Conservation (phyloP, 2,888 invertebrate genomes). For the Limnephilus lunatus region DNA sequence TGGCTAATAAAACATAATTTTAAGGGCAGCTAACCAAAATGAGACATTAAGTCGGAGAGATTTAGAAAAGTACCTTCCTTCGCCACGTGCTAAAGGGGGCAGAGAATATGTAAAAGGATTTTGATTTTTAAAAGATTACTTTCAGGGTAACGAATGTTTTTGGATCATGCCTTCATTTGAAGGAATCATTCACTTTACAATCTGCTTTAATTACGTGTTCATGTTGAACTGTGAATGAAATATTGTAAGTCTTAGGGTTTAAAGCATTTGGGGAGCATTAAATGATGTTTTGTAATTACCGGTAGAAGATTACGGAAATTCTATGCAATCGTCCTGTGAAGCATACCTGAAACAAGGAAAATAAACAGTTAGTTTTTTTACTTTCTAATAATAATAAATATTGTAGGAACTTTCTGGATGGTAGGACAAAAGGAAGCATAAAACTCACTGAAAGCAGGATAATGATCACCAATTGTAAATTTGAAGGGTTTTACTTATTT, state of each 20-base stretch:
- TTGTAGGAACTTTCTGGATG: no score
- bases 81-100: constrained; percentile 58
- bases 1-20: constrained; percentile 59
- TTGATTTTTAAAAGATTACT: constrained; percentile 42
- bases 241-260: not conserved
- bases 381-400: not conserved
- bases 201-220: constrained; percentile 11
- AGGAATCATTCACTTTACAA: constrained; percentile 1
- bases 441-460: no score
- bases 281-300: not conserved
- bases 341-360: constrained; percentile 53
- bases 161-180: constrained; percentile 22
- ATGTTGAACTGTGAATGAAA: not conserved
- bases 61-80: constrained; percentile 55
- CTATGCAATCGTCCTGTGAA: not conserved
- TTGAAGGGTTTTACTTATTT: no score
- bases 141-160: constrained; percentile 53
- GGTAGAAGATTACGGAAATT: not conserved
- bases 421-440: no score
- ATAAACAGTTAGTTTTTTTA: not conserved
- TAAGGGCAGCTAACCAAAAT: constrained; percentile 53
- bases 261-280: no score
- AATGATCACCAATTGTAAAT: no score
- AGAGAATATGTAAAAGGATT: constrained; percentile 28
- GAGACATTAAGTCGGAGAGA: constrained; percentile 57